phyloP scores from a whole-genome alignment of 1,140 invertebrate genomes.

The Helicoverpa armigera region DNA sequence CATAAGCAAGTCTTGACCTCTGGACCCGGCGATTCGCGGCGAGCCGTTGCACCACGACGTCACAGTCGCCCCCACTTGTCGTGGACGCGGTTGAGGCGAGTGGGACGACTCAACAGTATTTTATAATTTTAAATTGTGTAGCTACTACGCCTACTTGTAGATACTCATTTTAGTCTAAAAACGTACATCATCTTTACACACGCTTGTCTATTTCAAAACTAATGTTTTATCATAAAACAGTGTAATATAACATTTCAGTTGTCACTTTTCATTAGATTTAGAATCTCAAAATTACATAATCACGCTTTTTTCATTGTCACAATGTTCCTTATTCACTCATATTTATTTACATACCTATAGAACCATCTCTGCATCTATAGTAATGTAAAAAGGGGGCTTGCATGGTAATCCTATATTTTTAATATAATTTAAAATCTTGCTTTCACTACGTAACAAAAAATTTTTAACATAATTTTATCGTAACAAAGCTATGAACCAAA shows the following conservation, averaged over 20 bases:
- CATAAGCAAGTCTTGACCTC: too few relatives aligned
- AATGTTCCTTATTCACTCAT: neutral
- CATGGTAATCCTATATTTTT: neutral
- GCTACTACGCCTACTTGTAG: too few relatives aligned
- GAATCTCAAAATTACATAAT: constrained; percentile 2
- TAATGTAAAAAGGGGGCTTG: constrained; percentile 33
- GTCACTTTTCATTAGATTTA: neutral
- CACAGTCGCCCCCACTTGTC: too few relatives aligned
- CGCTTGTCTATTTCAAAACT: too few relatives aligned
- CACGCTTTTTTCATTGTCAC: neutral
- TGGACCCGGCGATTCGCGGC: too few relatives aligned
- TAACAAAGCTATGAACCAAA: constrained; percentile 21
- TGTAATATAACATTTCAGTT: neutral
- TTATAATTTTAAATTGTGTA: neutral
- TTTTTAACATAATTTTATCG: neutral
- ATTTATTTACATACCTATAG: neutral
- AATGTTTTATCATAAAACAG: too few relatives aligned
- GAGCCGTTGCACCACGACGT: too few relatives aligned
- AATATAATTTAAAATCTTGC: neutral
- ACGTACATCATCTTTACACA: too few relatives aligned
- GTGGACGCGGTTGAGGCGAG: too few relatives aligned
- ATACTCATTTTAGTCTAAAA: too few relatives aligned
- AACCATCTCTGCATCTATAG: constrained; percentile 16
- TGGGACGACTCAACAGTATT: too few relatives aligned
- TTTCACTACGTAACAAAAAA: too few relatives aligned